phyloP scores from a whole-genome alignment of 1,140 invertebrate genomes.

The Medauroidea extradentata region DNA sequence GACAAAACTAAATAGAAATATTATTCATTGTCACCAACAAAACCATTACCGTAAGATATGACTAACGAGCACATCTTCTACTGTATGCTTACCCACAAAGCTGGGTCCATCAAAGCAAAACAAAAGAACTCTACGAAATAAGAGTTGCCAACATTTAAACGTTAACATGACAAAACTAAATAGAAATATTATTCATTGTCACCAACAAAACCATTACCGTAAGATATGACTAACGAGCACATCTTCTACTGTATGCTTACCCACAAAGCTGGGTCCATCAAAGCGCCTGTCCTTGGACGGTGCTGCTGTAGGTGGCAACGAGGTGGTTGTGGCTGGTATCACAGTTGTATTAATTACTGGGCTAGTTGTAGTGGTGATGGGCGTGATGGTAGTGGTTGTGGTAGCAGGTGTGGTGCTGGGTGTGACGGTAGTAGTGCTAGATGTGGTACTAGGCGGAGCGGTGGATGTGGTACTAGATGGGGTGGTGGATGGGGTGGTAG shows the following conservation, averaged over 20 bases:
- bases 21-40: too few relatives aligned
- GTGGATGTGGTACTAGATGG: conserved; percentile 24
- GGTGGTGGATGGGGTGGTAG: conserved; percentile 19
- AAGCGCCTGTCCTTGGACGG: conserved; percentile 39
- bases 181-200: too few relatives aligned
- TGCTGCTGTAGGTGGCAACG: conserved; percentile 14
- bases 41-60: too few relatives aligned
- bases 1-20: too few relatives aligned
- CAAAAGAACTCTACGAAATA: too few relatives aligned
- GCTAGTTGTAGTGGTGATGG: conserved; percentile 2
- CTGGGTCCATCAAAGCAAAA: too few relatives aligned
- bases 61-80: too few relatives aligned
- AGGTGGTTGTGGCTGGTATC: conserved; percentile 20
- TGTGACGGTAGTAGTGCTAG: conserved; percentile 26
- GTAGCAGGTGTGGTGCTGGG: conserved; percentile 24
- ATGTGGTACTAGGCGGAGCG: conserved; percentile 26
- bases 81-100: conserved; percentile 49
- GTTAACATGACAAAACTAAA: too few relatives aligned
- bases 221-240: too few relatives aligned
- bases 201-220: too few relatives aligned
- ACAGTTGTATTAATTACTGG: not conserved
- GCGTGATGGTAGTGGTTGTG: not conserved
- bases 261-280: conserved; percentile 63
- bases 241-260: conserved; percentile 28
- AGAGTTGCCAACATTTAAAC: too few relatives aligned